Evolutionary conservation across 1,140 invertebrate species (phyloP).

Genomic region (silkworm (Bombyx mori)): ASM3026992v2 NC_085120.1:5832001-5832500

Average conservation of each 20-base stretch:
- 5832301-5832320: constrained; percentile 33
- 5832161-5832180: constrained; percentile 40
- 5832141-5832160: constrained; percentile 11
- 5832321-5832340: constrained; percentile 50
- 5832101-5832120: not conserved
- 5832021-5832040: too few relatives aligned
- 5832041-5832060: too few relatives aligned
- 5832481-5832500: too few relatives aligned
- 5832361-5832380: constrained; percentile 24
- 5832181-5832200: constrained; percentile 49
- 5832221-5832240: constrained; percentile 60
- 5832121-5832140: constrained; percentile 6
- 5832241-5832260: constrained; percentile 55
- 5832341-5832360: constrained; percentile 50
- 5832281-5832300: constrained; percentile 44
- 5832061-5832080: not conserved
- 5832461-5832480: too few relatives aligned
- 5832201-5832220: constrained; percentile 38
- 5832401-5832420: constrained; percentile 27
- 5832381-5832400: constrained; percentile 52
- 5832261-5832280: constrained; percentile 47
- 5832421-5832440: constrained; percentile 22
- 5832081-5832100: not conserved
- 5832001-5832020: too few relatives aligned
- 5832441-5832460: constrained; percentile 3